These are phyloP conservation scores for Leptopilina syphax DNA, from an alignment of 2,888 invertebrate species.

Conservation along the genomic window DNA sequence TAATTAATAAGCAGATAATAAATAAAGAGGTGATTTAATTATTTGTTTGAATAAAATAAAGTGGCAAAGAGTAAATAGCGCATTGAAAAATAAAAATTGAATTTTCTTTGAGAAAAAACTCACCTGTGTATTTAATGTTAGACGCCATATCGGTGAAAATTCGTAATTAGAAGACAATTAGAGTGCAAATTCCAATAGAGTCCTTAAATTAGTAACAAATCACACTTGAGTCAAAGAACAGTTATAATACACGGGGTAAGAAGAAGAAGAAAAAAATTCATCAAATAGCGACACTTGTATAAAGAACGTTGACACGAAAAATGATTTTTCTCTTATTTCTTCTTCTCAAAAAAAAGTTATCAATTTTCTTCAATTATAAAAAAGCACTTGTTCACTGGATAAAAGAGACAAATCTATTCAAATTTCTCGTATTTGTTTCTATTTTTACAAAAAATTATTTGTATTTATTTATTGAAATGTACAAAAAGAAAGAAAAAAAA, in stretches of 20 bases:
- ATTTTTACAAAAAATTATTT: no score
- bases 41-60: no score
- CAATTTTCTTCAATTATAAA: no score
- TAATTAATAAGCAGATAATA: no score
- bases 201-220: neutral
- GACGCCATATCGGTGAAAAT: constrained; percentile 31
- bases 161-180: neutral
- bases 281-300: neutral
- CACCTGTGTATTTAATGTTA: constrained; percentile 23
- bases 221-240: neutral
- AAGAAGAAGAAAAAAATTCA: neutral
- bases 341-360: no score
- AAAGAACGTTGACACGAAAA: neutral
- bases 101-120: neutral
- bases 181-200: neutral
- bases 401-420: no score
- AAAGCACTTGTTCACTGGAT: no score
- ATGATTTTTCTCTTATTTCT: neutral
- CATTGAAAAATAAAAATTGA: neutral
- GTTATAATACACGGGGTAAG: neutral
- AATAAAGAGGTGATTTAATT: no score
- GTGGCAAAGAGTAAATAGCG: neutral
- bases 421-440: no score
- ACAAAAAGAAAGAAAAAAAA: neutral
- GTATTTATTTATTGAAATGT: no score